Conservation (phyloP, 2,113 vertebrate species). For the Sorex araneus region DNA sequence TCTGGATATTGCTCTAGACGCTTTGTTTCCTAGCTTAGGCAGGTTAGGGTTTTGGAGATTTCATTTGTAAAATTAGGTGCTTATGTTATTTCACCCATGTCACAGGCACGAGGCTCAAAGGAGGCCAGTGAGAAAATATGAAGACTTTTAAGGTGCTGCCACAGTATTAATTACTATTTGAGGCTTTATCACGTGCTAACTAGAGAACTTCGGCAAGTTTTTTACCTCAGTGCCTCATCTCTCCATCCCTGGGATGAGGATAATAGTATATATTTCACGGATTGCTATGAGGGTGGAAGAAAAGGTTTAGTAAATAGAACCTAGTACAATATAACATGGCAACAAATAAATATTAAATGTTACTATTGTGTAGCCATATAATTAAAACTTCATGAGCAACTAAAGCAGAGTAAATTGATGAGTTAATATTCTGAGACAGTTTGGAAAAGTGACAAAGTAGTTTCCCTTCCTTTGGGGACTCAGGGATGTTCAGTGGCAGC, state of each 20-base stretch:
- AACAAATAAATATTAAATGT: not conserved
- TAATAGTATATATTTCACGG: not conserved
- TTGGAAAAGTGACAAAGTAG: not conserved
- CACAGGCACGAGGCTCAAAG: not conserved
- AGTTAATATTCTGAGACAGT: not conserved
- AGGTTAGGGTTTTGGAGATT: not conserved
- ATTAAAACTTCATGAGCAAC: not conserved
- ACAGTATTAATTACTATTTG: conserved; percentile 22
- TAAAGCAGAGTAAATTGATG: not conserved
- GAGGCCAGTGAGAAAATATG: not conserved
- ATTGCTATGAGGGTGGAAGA: not conserved
- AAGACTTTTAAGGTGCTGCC: not conserved
- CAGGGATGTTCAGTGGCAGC: no score
- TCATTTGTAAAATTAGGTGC: conserved; percentile 23
- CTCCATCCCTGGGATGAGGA: not conserved
- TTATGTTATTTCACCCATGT: not conserved
- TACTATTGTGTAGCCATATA: not conserved
- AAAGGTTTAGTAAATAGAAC: not conserved
- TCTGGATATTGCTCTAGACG: not conserved
- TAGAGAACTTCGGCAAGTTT: not conserved
- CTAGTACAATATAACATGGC: not conserved
- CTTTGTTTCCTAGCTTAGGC: conserved; percentile 29
- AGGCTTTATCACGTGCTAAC: not conserved
- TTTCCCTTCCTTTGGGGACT: conserved; percentile 24
- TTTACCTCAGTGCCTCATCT: conserved; percentile 1